Conservation (phyloP, 1,140 invertebrate species). For the Armadillidium nasatum region DNA sequence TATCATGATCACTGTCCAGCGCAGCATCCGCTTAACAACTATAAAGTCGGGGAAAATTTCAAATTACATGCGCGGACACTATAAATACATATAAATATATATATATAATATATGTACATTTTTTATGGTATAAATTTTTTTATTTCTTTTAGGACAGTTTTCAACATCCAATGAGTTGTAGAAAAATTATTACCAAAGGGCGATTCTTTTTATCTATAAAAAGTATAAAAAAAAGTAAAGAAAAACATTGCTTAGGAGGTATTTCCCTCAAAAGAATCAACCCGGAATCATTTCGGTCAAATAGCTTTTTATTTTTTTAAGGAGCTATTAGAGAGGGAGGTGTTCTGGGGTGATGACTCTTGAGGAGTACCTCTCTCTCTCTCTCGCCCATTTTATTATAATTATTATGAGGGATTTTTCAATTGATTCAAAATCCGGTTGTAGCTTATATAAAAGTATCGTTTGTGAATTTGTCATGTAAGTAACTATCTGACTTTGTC, state of each 20-base stretch:
- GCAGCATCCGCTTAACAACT: not conserved
- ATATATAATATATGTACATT: conserved; percentile 34
- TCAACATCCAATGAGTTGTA: conserved; percentile 43
- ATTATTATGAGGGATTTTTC: conserved; percentile 45
- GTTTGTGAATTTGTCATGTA: conserved; percentile 48
- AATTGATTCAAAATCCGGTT: conserved; percentile 46
- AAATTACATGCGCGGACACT: conserved; percentile 37
- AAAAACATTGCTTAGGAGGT: no score
- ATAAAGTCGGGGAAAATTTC: no score
- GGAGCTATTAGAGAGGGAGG: no score
- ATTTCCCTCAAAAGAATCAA: no score
- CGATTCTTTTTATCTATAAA: conserved; percentile 34
- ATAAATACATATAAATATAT: conserved; percentile 37
- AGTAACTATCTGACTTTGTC: conserved; percentile 49
- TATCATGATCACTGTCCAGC: conserved; percentile 12
- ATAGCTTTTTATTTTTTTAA: no score
- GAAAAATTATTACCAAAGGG: conserved; percentile 36
- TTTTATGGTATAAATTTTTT: conserved; percentile 41
- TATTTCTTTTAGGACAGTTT: conserved; percentile 43
- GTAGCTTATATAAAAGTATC: conserved; percentile 46
- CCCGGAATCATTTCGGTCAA: no score
- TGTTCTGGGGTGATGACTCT: not conserved
- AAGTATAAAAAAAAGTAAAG: no score
- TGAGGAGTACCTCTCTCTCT: conserved; percentile 13
- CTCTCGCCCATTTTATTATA: conserved; percentile 33